A percentile compares a stretch with the other conserved stretches of the same genome.
Evolutionary conservation across 2,797 vertebrate genomes (phyloP).

Genomic region (Harpagifer antarcticus): DNA sequence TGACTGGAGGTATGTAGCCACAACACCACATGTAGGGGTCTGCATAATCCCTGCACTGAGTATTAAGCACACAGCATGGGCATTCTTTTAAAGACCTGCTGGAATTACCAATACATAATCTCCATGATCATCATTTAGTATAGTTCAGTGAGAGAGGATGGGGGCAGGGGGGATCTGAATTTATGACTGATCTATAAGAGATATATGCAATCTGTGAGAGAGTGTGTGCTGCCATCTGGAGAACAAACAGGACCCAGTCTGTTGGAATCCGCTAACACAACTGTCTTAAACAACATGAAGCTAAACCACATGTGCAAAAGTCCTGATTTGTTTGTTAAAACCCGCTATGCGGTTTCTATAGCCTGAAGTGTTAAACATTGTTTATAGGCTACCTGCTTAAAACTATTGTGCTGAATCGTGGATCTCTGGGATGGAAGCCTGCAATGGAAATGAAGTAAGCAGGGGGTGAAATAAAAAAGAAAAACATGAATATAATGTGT

Average conservation of each 20-base stretch:
- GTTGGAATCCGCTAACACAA: constrained; percentile 55
- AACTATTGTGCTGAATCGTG: constrained; percentile 36
- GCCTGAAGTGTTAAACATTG: constrained; percentile 46
- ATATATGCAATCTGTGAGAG: constrained; percentile 48
- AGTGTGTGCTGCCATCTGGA: constrained; percentile 69
- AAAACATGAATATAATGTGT: constrained; percentile 23
- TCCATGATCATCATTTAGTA: constrained; percentile 78
- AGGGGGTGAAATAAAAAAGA: constrained; percentile 8
- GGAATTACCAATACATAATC: constrained; percentile 84
- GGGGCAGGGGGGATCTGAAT: constrained; percentile 33
- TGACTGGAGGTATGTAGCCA: constrained; percentile 86
- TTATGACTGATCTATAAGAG: constrained; percentile 53
- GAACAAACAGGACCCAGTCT: constrained; percentile 56
- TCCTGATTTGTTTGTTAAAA: constrained; percentile 60
- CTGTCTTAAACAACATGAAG: constrained; percentile 60
- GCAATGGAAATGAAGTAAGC: constrained; percentile 34
- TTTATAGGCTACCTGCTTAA: constrained; percentile 55
- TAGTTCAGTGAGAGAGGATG: constrained; percentile 56
- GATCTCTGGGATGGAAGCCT: constrained; percentile 40
- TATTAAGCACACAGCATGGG: constrained; percentile 82
- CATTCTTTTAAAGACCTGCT: constrained; percentile 80
- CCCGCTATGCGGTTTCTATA: constrained; percentile 35
- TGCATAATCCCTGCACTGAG: constrained; percentile 80
- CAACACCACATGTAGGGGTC: constrained; percentile 85
- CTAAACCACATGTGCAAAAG: constrained; percentile 64